Evolutionary conservation across 2,113 vertebrate genomes (phyloP).

Genomic region (Bagarius yarrelli): DNA sequence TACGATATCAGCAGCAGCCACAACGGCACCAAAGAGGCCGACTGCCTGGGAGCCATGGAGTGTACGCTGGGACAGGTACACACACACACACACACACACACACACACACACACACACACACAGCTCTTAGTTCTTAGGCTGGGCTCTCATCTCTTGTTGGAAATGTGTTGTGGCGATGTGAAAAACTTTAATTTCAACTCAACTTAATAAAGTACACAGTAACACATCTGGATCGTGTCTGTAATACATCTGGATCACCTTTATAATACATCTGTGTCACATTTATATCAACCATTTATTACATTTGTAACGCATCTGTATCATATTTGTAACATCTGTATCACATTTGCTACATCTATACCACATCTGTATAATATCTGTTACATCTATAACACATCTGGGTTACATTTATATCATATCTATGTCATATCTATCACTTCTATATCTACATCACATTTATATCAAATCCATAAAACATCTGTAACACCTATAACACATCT

Average conservation of each 20-base stretch:
- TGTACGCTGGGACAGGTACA: conserved; percentile 92
- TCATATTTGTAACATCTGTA: background rate
- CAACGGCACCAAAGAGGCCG: conserved; percentile 85
- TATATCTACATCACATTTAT: background rate
- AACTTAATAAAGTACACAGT: background rate
- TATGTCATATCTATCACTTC: background rate
- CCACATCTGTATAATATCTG: background rate
- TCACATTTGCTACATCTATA: background rate
- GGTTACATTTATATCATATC: background rate
- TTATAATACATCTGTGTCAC: background rate
- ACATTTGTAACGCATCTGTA: background rate
- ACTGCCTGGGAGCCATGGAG: conserved; percentile 92
- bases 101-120: background rate
- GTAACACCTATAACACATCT: background rate
- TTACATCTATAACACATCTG: background rate
- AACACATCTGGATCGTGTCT: background rate
- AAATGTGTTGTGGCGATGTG: background rate
- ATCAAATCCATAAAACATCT: background rate
- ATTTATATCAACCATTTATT: background rate
- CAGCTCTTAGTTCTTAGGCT: background rate
- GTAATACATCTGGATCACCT: background rate
- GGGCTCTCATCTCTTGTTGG: background rate
- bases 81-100: background rate
- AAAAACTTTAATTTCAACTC: no score
- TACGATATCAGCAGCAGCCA: conserved; percentile 89